phyloP scores from a whole-genome alignment of 2,797 vertebrate species.

The Bryconaethiops microstoma region DNA sequence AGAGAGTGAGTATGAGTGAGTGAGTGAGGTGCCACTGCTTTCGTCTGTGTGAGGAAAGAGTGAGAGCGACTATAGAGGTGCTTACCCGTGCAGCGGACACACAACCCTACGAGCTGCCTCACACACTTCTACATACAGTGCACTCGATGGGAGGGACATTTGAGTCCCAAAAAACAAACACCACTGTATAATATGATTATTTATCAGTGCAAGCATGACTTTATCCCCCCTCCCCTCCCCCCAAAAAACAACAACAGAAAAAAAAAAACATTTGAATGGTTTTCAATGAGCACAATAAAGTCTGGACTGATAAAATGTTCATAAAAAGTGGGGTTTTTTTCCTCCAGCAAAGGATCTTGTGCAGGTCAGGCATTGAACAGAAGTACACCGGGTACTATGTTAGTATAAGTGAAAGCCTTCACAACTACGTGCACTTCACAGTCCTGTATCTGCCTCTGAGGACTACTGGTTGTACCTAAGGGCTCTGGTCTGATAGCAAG shows the following conservation, averaged over 20 bases:
- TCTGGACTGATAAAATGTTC: constrained; percentile 1
- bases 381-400: constrained; percentile 11
- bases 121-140: constrained; percentile 36
- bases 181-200: constrained; percentile 4
- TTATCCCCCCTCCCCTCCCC: background rate
- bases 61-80: constrained; percentile 45
- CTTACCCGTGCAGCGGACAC: constrained; percentile 44
- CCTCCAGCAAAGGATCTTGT: constrained; percentile 19
- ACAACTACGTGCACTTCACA: constrained; percentile 19
- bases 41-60: constrained; percentile 55
- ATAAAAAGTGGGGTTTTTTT: constrained; percentile 5
- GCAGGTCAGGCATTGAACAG: constrained; percentile 23
- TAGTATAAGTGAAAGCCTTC: constrained; percentile 6
- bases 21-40: constrained; percentile 49
- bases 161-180: constrained; percentile 21
- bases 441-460: constrained; percentile 41
- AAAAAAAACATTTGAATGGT: background rate
- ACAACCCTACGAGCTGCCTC: constrained; percentile 45
- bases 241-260: background rate
- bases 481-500: constrained; percentile 52
- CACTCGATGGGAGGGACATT: constrained; percentile 35
- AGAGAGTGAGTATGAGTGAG: constrained; percentile 42
- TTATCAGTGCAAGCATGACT: constrained; percentile 16
- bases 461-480: constrained; percentile 38
- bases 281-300: constrained; percentile 11